Evolutionary conservation across 2,888 invertebrate genomes (phyloP), one percentile per base, ranked within the genome.

Genomic region (Crepidodera aurea): DNA sequence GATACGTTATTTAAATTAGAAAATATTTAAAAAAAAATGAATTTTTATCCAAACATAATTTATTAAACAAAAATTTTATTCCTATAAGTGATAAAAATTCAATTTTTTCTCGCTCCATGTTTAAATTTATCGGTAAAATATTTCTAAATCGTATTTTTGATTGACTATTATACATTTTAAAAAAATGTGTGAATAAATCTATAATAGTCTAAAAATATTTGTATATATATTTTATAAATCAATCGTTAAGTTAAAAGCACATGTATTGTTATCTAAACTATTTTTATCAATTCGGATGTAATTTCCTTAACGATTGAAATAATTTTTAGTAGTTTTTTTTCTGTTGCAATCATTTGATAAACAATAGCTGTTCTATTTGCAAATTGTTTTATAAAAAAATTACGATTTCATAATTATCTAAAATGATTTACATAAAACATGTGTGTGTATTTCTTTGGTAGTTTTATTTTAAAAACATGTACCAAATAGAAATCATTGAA

Each of bases 31-130:
- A 34, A 34, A 34, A 34, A 34, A 13, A 5, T 34, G 34, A 34
- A 34, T 34, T 34, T 34, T 34, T 34, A 34, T 34, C 6, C 10
- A 4, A 2, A 34, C 12, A 1, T 2, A 3, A 34, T 12, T 34
- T 34, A 34, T 2, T 12, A 13, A 34, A 13, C 32, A 32, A 32
- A 32, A 32, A 4, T n/a, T 32, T 32, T 7, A 32, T 42, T 15
- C 2, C 22, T 44, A 12, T 4, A 34, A 34, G 22, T 44, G 13
- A 13, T 44, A 44, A 44, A 19, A 44, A 44, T 44, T 44, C 44
- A 44, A 22, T 44, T 44, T 44, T 44, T 22, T 44, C 44, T 44
- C 44, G 44, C 44, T 44, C 44, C 44, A 13, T 42, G 22, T 44
- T 44, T 44, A 12, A 44, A 44, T 34, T 4, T 34, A 12, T 29